A percentile compares a stretch with the other conserved stretches of the same genome.
These are phyloP conservation scores for Cherax quadricarinatus DNA, from an alignment of 1,140 invertebrate species.

Conservation along the genomic window DNA sequence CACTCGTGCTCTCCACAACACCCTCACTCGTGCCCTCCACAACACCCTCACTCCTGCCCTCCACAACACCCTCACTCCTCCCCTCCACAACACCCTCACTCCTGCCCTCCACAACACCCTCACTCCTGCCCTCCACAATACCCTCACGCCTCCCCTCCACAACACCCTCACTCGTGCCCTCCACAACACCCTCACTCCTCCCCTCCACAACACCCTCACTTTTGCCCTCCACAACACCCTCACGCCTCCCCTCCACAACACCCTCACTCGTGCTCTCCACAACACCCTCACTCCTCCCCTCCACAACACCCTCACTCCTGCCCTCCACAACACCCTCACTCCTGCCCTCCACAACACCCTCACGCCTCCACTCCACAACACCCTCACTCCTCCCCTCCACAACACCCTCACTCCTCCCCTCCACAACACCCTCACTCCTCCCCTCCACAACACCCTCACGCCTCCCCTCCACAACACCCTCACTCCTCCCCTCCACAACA, in stretches of 20 bases:
- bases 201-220: too few species aligned
- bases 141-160: neutral
- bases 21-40: too few species aligned
- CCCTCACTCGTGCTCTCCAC: too few species aligned
- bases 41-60: too few species aligned
- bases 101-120: neutral
- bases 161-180: too few species aligned
- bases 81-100: neutral
- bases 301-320: neutral
- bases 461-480: too few species aligned
- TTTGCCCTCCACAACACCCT: too few species aligned
- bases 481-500: neutral
- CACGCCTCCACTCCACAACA: neutral
- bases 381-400: neutral
- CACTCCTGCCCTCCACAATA: neutral
- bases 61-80: neutral
- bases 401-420: too few species aligned
- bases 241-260: neutral
- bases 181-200: too few species aligned
- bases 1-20: neutral
- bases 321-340: neutral
- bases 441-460: too few species aligned
- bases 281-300: too few species aligned
- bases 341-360: neutral
- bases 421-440: too few species aligned